phyloP scores from a whole-genome alignment of 1,140 invertebrate species.

The Trichogramma pretiosum region DNA sequence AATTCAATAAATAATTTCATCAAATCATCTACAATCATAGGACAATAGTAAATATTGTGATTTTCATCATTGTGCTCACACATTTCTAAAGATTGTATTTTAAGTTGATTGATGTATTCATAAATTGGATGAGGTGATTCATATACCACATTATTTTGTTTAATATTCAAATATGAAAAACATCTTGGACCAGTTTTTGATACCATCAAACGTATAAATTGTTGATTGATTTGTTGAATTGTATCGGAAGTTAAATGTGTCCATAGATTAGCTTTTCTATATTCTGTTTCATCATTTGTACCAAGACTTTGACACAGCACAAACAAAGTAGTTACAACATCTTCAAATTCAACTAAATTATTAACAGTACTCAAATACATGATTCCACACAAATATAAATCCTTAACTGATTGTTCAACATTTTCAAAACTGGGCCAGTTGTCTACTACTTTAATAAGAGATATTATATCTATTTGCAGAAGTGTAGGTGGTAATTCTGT shows the following conservation, averaged over 20 bases:
- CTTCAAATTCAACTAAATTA: constrained; percentile 6
- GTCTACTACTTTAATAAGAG: constrained; percentile 11
- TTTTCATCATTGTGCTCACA: constrained; percentile 9
- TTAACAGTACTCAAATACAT: constrained; percentile 14
- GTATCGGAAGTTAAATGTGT: constrained; percentile 5
- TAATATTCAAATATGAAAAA: constrained; percentile 5
- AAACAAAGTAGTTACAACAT: constrained; percentile 7
- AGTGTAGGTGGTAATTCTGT: constrained; percentile 9
- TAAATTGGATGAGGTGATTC: constrained; percentile 5
- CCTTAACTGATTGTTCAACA: constrained; percentile 12
- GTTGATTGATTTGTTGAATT: constrained; percentile 13
- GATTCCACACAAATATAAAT: constrained; percentile 15
- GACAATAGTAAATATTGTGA: constrained; percentile 13
- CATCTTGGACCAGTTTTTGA: constrained; percentile 5
- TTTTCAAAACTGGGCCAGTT: constrained; percentile 13
- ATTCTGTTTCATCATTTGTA: constrained; percentile 6
- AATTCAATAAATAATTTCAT: constrained; percentile 11
- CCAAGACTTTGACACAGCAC: constrained; percentile 13
- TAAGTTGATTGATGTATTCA: constrained; percentile 12
- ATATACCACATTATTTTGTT: neutral
- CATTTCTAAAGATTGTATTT: constrained; percentile 6
- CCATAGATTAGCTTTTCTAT: constrained; percentile 3
- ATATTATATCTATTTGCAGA: constrained; percentile 10
- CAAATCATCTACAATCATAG: constrained; percentile 11
- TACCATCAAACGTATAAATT: constrained; percentile 8